Base-by-base conservation (phyloP, 2,888 invertebrate species). In the Trichogramma dendrolimi region DNA sequence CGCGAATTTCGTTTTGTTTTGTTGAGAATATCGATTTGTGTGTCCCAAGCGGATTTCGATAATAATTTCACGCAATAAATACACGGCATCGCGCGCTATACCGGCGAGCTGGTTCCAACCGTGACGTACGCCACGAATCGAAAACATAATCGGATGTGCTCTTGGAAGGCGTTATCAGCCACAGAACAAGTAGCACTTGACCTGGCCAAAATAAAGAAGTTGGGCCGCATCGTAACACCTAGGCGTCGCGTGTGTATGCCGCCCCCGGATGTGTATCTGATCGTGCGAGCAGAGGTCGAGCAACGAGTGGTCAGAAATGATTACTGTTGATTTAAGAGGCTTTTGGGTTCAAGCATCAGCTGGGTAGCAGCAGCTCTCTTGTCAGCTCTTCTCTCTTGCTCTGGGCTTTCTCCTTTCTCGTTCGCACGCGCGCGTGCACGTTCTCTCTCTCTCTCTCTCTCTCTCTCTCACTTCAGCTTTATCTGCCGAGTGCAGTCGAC, bases 401-500 rank as follows among this genome's bases (percentile, higher is more conserved):
- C 27, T 27, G 27, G 27, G 27, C 27, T 27, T 27, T 27, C 27
- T 27, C 27, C 27, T 27, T 27, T 27, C 27, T 27, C 27, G 27
- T 27, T 27, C 27, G 27, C 50, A 56, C 56, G 52, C 53, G 44
- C 39, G 55, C 48, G n/a, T 27, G 11, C 42, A 8, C 40, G 11
- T 55, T n/a, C 38, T 55, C 57, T 38, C 44, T 43, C 43, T 51
- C 50, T 42, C 50, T 43, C 44, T 8, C 48, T 64, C 64, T 63
- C 58, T 54, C 64, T 58, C 39, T 1, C n/a, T 53, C 6, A 11
- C 48, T 47, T 53, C 69, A 66, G 72, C 73, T 75, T 76, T 77
- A 76, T 76, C 76, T 75, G 68, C 68, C 56, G 67, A 68, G 67
- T 72, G 72, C 75, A 77, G 75, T 27, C 27, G 27, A 27, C 68